phyloP scores from a whole-genome alignment of 2,113 vertebrate genomes.

The Peromyscus californicus region DNA sequence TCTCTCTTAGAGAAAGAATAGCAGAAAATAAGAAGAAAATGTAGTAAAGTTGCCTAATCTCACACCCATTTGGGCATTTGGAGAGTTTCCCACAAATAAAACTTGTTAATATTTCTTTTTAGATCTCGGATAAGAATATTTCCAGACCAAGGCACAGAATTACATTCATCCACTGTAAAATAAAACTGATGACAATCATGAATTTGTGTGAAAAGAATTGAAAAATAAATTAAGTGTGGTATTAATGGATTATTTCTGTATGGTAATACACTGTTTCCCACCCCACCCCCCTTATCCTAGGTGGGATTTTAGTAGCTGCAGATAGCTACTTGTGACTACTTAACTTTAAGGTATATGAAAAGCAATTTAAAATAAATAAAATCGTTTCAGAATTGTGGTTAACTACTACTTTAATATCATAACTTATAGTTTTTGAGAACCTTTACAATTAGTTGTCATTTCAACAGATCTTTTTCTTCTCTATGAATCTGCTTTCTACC shows the following conservation, averaged over 20 bases:
- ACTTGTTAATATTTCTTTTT: not conserved
- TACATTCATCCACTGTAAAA: not conserved
- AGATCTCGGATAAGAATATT: conserved; percentile 1
- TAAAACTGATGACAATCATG: not conserved
- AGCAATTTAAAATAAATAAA: conserved; percentile 28
- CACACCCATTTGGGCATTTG: not conserved
- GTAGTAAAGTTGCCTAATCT: not conserved
- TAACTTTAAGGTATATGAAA: conserved; percentile 43
- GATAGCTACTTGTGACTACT: conserved; percentile 1
- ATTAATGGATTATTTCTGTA: conserved; percentile 35
- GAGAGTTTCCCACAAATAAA: not conserved
- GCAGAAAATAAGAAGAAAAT: conserved; percentile 34
- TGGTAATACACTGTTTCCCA: not conserved
- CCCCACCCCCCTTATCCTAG: not conserved
- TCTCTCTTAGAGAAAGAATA: not conserved
- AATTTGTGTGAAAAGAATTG: conserved; percentile 8
- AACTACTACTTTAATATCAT: conserved; percentile 18
- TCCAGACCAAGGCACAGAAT: not conserved
- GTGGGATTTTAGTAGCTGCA: not conserved
- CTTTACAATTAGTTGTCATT: conserved; percentile 11
- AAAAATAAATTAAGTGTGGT: not conserved
- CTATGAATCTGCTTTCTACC: not conserved
- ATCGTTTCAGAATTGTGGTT: conserved; percentile 6
- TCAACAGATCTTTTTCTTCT: not conserved
- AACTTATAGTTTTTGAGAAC: conserved; percentile 23